phyloP scores from a whole-genome alignment of 2,113 vertebrate species.

The Sclerurus mexicanus region DNA sequence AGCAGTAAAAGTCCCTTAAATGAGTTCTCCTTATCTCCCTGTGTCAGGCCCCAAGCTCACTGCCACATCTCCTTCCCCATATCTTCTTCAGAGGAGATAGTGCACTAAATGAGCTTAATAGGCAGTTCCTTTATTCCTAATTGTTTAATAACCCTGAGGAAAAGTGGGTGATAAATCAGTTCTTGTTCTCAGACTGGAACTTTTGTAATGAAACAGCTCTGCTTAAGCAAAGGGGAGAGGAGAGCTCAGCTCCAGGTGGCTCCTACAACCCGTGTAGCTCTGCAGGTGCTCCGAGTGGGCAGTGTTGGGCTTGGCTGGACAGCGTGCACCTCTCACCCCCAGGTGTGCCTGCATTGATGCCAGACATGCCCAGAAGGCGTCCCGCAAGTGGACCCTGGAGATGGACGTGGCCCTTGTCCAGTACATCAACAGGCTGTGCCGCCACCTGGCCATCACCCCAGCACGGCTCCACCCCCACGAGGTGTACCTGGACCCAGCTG shows the following conservation, averaged over 20 bases:
- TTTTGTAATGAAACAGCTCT: neutral
- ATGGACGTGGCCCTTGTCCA: slow-evolving; percentile 95
- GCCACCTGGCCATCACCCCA: slow-evolving; percentile 94
- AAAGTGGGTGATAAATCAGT: neutral
- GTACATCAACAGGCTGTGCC: slow-evolving; percentile 92
- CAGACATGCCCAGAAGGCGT: slow-evolving; percentile 91
- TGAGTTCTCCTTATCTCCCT: neutral
- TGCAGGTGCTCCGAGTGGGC: fast-evolving
- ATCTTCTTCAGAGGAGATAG: neutral
- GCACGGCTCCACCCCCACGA: slow-evolving; percentile 94
- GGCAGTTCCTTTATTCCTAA: neutral
- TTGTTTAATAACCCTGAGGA: neutral
- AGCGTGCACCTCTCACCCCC: neutral
- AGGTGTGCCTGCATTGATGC: slow-evolving; percentile 94
- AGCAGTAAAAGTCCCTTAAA: neutral
- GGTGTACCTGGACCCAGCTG: slow-evolving; percentile 89
- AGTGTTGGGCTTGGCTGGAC: neutral
- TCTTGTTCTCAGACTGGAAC: neutral
- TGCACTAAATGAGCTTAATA: neutral
- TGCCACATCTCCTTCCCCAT: neutral
- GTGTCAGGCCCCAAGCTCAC: neutral
- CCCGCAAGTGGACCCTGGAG: slow-evolving; percentile 91
- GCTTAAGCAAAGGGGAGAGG: neutral
- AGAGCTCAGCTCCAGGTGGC: neutral
- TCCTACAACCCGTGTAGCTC: neutral